These are phyloP conservation scores for Hemaris fuciformis DNA, from an alignment of 2,888 invertebrate species.

Conservation along the genomic window DNA sequence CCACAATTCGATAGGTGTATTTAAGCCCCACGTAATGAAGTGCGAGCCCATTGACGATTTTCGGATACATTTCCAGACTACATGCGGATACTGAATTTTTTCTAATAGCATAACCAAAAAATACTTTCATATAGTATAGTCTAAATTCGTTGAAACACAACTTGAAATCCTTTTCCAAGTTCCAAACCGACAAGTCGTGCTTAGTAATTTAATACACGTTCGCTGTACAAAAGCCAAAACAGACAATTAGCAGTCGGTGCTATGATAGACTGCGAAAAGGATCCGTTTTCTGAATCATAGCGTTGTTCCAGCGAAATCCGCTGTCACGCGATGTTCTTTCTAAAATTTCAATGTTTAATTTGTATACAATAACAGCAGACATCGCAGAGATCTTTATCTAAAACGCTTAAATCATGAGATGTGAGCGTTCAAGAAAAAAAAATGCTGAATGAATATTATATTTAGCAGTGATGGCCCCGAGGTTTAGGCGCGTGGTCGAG, in stretches of 20 bases:
- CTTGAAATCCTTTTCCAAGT: too few species aligned
- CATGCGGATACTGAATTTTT: too few species aligned
- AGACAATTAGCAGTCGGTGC: not conserved
- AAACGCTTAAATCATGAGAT: not conserved
- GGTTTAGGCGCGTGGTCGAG: too few species aligned
- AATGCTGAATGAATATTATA: not conserved
- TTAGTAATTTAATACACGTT: not conserved
- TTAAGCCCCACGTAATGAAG: too few species aligned
- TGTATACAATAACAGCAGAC: slow-evolving; percentile 15
- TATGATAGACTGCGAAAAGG: not conserved
- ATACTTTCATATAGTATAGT: too few species aligned
- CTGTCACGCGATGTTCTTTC: not conserved
- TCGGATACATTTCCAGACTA: too few species aligned
- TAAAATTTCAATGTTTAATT: slow-evolving; percentile 16
- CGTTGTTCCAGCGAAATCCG: slow-evolving; percentile 8
- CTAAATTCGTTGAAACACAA: too few species aligned
- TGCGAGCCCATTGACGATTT: too few species aligned
- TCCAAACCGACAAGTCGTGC: too few species aligned
- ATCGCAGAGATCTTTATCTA: not conserved
- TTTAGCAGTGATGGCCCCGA: too few species aligned
- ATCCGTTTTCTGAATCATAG: not conserved
- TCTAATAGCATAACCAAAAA: too few species aligned
- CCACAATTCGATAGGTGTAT: too few species aligned
- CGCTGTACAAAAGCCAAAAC: not conserved
- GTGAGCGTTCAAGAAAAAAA: not conserved